Base-by-base conservation (phyloP, 2,888 invertebrate genomes). In the Chrysina gloriosa region DNA sequence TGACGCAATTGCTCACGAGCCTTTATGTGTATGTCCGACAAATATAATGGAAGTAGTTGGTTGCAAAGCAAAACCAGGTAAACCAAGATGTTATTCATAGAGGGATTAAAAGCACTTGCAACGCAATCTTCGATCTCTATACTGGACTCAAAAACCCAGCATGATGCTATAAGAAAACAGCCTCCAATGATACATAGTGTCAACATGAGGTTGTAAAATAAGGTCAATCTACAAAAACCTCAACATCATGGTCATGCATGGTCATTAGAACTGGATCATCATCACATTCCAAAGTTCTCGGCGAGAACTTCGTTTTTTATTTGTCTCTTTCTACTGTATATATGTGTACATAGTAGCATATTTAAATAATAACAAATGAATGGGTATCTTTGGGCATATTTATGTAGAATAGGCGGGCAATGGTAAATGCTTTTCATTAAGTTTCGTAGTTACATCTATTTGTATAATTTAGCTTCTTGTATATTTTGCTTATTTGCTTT, bases 61-160 rank as follows among this genome's bases (percentile, higher is more conserved):
- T 84, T 89, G 88, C 85, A 85, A 84, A 82, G 81, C 84, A 79
- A 84, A 84, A 83, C 86, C 88, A 89, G 89, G 89, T 89, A 89
- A 89, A 84, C 70, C 77, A 56, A 69, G 65, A 69, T 34, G 39
- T 65, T 69, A 69, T 65, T 45, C 63, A 61, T 69, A 69, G 63
- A 65, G 67, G 63, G 42, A 65, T 52, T 63, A 42, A 61, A 65
- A 61, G 69, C 68, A 68, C 50, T 63, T 68, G 68, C 68, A 65
- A 68, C 68, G 47, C 65, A 68, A 54, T 69, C 65, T 65, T 69
- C 65, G 69, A 69, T 65, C 47, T 66, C 52, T 56, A 63, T 69
- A 74, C 72, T 42, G 58, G 58, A 61, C 25, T 61, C 58, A 76
- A 70, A 72, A 73, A 72, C 74, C 72, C 72, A 76, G 77, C 78